These are phyloP conservation scores for Smutsia gigantea DNA, from an alignment of 2,797 vertebrate genomes.

Conservation along the genomic window DNA sequence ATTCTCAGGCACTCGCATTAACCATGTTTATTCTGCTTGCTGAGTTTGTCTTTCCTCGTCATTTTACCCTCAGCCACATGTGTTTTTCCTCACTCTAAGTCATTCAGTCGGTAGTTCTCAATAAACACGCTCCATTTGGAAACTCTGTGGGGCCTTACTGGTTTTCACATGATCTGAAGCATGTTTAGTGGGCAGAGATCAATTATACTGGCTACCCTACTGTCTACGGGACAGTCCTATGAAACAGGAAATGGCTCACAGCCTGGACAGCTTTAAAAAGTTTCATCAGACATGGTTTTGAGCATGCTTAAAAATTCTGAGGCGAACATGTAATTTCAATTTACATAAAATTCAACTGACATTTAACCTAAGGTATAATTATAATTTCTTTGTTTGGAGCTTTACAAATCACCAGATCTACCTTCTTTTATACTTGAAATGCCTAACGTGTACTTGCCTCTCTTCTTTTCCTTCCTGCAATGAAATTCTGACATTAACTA, in stretches of 20 bases:
- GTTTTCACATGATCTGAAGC: not conserved
- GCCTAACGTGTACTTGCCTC: not conserved
- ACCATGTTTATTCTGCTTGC: not conserved
- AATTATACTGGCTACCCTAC: accelerated
- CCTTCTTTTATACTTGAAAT: not conserved
- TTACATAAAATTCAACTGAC: not conserved
- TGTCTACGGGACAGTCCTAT: not conserved
- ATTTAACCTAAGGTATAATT: not conserved
- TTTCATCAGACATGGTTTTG: not conserved
- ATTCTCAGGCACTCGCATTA: not conserved
- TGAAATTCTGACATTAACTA: not conserved
- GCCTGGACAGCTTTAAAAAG: not conserved
- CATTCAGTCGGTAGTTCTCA: not conserved
- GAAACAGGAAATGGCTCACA: not conserved
- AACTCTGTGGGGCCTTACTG: not conserved
- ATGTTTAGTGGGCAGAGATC: not conserved
- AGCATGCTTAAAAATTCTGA: not conserved
- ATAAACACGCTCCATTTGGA: not conserved
- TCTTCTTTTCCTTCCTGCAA: not conserved
- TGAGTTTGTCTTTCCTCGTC: not conserved
- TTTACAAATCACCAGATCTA: not conserved
- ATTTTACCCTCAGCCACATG: not conserved
- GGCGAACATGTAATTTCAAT: not conserved
- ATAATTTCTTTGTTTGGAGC: not conserved
- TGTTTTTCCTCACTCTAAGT: not conserved